Conservation (phyloP, 2,113 vertebrate genomes). For the Rhea americana region DNA sequence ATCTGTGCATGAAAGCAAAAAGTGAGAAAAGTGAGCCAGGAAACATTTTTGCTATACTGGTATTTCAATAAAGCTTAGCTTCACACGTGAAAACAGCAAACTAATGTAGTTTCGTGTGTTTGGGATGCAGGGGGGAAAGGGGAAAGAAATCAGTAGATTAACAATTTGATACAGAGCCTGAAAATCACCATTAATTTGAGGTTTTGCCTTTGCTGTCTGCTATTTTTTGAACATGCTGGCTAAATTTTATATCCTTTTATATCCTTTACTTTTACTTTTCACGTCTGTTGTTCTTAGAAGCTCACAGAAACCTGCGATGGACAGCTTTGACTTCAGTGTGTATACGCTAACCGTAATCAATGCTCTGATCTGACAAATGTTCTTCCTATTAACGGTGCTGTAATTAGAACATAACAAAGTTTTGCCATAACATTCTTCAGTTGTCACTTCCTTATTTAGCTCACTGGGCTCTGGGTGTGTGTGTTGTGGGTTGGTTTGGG, state of each 20-base stretch:
- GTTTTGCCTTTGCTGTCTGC: background rate
- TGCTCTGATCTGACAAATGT: background rate
- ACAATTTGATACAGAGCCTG: background rate
- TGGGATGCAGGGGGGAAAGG: background rate
- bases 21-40: background rate
- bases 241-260: background rate
- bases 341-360: background rate
- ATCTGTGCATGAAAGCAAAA: too few relatives aligned
- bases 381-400: background rate
- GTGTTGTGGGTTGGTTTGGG: too few relatives aligned
- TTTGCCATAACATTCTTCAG: conserved; percentile 25
- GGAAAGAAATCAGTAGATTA: background rate
- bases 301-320: background rate
- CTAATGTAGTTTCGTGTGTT: too few relatives aligned
- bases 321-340: background rate
- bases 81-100: background rate
- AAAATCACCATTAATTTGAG: background rate
- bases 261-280: too few relatives aligned
- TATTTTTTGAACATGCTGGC: background rate
- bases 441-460: conserved; percentile 53
- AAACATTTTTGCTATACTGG: background rate
- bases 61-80: background rate
- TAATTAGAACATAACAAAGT: background rate
- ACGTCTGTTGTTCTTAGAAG: background rate
- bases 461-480: background rate